Base-by-base conservation (phyloP, 2,797 vertebrate species). In the Cirrhinus mrigala region DNA sequence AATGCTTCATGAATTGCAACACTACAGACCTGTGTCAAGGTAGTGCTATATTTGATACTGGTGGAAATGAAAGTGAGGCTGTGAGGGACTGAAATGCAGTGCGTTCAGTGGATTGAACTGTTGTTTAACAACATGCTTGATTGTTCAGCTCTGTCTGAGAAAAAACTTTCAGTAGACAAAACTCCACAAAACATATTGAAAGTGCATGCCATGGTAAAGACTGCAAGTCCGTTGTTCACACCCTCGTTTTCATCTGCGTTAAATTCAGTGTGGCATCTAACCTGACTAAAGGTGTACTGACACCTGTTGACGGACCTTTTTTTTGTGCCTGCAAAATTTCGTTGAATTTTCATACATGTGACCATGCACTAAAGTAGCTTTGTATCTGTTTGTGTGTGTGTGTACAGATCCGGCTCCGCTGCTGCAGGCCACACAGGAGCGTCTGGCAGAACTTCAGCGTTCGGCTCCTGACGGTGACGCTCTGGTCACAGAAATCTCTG, bases 351-450 rank as follows among this genome's bases (percentile, higher is more conserved):
- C 33, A 6, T 11, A 44, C 15, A 15, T 33, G 29, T 56, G 50
- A 24, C 74, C 4, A 6, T 33, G 7, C 54, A 11, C 33, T 44
- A 2, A n/a, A 24, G 33, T 24, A 18, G 7, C 78, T 66, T 24
- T 60, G 48, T 86, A 62, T 0, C 16, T 80, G 46, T 9, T 0
- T 68, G 29, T 73, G 0, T 87, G 81, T 81, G 18, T 3, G 18
- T 14, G 18, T 73, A 9, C 91, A 99, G 98, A 98, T 91, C 95
- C 97, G 0, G 95, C 95, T 83, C 97, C 97, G 37, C 92, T 98
- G 90, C 95, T 98, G 90, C 97, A 98, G 93, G 97, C 96, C 79
- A 95, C 96, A 0, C 96, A 95, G 93, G 96, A 97, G 90, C 91
- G 95, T 86, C 95, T 97, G 91, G 96, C 97, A 92, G 94, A 96